phyloP scores from a whole-genome alignment of 2,113 vertebrate species.

The Macroglossus sobrinus region DNA sequence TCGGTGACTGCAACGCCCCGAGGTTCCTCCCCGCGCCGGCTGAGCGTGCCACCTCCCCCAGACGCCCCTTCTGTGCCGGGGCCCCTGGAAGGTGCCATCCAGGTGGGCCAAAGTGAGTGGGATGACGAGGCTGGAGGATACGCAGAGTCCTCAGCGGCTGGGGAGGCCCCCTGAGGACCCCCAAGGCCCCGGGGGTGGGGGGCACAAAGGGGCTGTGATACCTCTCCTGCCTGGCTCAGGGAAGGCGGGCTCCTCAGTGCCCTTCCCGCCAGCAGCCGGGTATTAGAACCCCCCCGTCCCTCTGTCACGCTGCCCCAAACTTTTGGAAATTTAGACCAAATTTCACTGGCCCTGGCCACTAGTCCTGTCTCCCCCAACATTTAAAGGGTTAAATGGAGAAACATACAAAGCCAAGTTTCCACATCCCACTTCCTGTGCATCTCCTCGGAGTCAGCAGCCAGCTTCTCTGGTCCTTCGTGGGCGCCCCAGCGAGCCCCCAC shows the following conservation, averaged over 20 bases:
- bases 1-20: no score
- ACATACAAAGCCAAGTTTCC: neutral
- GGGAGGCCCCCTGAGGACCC: neutral
- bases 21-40: no score
- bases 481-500: neutral
- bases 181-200: neutral
- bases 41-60: no score
- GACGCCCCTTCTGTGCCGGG: neutral
- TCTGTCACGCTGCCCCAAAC: fast-evolving
- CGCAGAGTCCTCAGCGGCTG: neutral
- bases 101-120: no score
- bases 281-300: fast-evolving
- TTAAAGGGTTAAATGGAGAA: neutral
- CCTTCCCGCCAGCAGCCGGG: fast-evolving
- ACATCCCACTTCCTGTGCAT: neutral
- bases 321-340: neutral
- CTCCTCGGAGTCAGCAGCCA: neutral
- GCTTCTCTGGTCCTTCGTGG: neutral
- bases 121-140: neutral
- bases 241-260: no score
- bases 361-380: neutral
- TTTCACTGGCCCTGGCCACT: neutral
- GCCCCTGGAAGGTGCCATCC: fast-evolving
- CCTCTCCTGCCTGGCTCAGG: neutral
- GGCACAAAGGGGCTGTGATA: neutral